Evolutionary conservation across 2,888 invertebrate species (phyloP).

Genomic region (Machimus rusticus): DNA sequence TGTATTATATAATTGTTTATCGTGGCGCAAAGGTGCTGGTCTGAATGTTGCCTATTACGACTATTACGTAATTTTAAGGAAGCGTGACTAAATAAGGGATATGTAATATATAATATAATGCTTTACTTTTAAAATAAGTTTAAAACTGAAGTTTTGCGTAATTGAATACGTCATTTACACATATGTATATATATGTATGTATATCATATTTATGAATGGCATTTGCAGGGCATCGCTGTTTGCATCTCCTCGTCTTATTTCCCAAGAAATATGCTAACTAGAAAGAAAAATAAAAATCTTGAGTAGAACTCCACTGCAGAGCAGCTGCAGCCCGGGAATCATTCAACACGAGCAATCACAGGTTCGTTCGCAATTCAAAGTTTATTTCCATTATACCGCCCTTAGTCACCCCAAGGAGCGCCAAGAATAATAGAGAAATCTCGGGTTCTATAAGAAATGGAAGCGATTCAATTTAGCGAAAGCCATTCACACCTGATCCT

Average conservation of each 20-base stretch:
- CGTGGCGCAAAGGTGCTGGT: too few species aligned
- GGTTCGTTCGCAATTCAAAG: not conserved
- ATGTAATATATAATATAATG: too few species aligned
- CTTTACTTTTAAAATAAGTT: too few species aligned
- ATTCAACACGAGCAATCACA: not conserved
- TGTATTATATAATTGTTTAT: too few species aligned
- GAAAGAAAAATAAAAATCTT: not conserved
- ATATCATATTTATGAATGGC: not conserved
- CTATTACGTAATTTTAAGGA: too few species aligned
- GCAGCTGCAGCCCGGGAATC: not conserved
- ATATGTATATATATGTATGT: too few species aligned
- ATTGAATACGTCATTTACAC: too few species aligned
- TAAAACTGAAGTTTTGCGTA: too few species aligned
- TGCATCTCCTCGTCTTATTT: not conserved
- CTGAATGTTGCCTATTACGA: too few species aligned
- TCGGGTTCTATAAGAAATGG: slow-evolving; percentile 43
- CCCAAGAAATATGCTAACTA: not conserved
- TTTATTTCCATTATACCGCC: not conserved
- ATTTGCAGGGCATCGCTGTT: not conserved
- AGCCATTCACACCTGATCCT: slow-evolving; percentile 51
- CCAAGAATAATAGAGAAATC: slow-evolving; percentile 35
- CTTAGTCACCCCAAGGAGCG: slow-evolving; percentile 4
- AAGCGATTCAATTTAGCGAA: slow-evolving; percentile 51
- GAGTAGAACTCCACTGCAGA: not conserved
- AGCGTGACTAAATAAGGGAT: too few species aligned